Evolutionary conservation across 2,888 invertebrate genomes (phyloP).

Genomic region (Aethes cnicana): DNA sequence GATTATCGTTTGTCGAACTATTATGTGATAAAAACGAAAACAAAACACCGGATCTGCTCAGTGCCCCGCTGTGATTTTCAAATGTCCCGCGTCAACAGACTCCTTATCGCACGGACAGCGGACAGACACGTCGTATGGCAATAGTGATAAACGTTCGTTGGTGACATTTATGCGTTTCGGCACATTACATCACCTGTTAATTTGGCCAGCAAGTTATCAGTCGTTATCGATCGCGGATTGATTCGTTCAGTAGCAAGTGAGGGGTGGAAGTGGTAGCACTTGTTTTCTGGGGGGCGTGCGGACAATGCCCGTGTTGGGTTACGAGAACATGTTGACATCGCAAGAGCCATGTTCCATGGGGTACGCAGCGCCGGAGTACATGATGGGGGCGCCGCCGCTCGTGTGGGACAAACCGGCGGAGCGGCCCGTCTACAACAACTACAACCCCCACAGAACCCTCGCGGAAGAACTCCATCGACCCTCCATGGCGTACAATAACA

Average conservation of each 20-base stretch:
- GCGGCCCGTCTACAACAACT: constrained; percentile 48
- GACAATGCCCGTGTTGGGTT: constrained; percentile 74
- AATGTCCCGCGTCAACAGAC: constrained; percentile 31
- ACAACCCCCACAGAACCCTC: constrained; percentile 46
- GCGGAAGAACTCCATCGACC: constrained; percentile 37
- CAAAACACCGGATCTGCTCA: constrained; percentile 47
- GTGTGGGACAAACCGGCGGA: constrained; percentile 63
- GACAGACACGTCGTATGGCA: constrained; percentile 20
- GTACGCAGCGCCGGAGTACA: constrained; percentile 57
- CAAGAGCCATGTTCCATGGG: constrained; percentile 65
- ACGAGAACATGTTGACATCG: constrained; percentile 63
- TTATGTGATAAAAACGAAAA: constrained; percentile 62
- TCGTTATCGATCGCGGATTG: constrained; percentile 42
- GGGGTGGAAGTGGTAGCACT: constrained; percentile 49
- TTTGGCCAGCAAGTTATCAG: constrained; percentile 47
- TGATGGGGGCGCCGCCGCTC: constrained; percentile 48
- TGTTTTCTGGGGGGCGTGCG: constrained; percentile 42
- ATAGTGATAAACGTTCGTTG: constrained; percentile 33
- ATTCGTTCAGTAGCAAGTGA: constrained; percentile 51
- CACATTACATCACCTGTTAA: constrained; percentile 60
- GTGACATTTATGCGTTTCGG: constrained; percentile 47
- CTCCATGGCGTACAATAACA: constrained; percentile 35
- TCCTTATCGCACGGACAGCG: constrained; percentile 38
- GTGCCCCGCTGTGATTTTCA: constrained; percentile 45
- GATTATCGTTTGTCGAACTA: constrained; percentile 50